Percentiles rank a stretch among this genome's conserved stretches.
phyloP scores from a whole-genome alignment of 2,888 invertebrate species.

The Odiellus spinosus region DNA sequence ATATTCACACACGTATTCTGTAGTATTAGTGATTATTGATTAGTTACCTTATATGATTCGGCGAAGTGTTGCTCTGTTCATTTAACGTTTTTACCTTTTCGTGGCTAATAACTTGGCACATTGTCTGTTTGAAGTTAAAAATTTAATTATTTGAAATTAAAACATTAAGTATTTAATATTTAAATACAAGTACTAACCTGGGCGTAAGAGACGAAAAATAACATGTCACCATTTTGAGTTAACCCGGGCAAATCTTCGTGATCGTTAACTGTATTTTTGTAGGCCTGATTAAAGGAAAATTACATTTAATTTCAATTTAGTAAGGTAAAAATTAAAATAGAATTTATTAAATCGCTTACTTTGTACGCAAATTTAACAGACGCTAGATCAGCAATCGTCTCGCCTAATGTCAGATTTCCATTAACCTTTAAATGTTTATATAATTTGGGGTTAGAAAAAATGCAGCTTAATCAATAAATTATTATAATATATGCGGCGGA shows the following conservation, averaged over 20 bases:
- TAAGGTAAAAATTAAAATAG: no score
- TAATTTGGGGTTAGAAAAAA: neutral
- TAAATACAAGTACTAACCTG: slow-evolving; percentile 30
- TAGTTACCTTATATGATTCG: slow-evolving; percentile 11
- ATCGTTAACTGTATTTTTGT: slow-evolving; percentile 8
- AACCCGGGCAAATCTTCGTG: slow-evolving; percentile 9
- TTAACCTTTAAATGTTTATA: slow-evolving; percentile 4
- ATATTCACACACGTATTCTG: no score
- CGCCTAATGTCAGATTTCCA: slow-evolving; percentile 9
- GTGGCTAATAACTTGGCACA: slow-evolving; percentile 16
- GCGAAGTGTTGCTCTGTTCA: slow-evolving; percentile 8
- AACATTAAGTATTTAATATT: no score
- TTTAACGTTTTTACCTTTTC: slow-evolving; percentile 8
- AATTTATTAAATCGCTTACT: slow-evolving; percentile 6
- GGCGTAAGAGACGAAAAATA: slow-evolving; percentile 40
- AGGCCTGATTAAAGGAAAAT: slow-evolving; percentile 6
- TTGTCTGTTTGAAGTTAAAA: slow-evolving; percentile 9
- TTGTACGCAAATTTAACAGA: slow-evolving; percentile 17
- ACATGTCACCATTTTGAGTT: slow-evolving; percentile 33
- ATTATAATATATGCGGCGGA: no score
- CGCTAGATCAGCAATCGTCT: slow-evolving; percentile 15
- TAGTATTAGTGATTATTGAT: no score
- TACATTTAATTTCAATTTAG: neutral
- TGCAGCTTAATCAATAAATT: neutral
- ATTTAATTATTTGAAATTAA: neutral